Conservation (phyloP, 2,797 vertebrate genomes). For the Pipistrellus kuhlii region DNA sequence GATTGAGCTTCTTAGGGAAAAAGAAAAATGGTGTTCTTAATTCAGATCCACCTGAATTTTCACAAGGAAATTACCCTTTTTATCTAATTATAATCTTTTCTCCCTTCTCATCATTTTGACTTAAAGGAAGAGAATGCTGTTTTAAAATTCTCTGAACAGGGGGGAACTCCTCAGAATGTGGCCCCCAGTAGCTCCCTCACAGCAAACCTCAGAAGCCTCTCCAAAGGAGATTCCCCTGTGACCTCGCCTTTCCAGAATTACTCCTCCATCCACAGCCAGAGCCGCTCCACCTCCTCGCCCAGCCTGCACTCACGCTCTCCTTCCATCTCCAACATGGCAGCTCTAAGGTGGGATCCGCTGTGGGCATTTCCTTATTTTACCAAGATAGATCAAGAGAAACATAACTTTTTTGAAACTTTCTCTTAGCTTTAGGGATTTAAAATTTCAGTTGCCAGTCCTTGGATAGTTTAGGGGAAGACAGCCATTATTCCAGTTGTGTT, state of each 20-base stretch:
- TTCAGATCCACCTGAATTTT: background rate
- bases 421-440: slow-evolving; percentile 16
- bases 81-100: background rate
- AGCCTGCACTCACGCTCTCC: slow-evolving; percentile 93
- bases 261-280: slow-evolving; percentile 93
- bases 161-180: slow-evolving; percentile 88
- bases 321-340: slow-evolving; percentile 98
- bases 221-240: slow-evolving; percentile 93
- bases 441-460: background rate
- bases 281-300: slow-evolving; percentile 90
- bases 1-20: background rate
- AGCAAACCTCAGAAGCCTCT: slow-evolving; percentile 93
- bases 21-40: background rate
- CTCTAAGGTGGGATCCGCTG: slow-evolving; percentile 90
- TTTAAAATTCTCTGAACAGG: slow-evolving; percentile 92
- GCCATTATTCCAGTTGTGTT: background rate
- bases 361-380: background rate
- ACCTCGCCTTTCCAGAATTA: slow-evolving; percentile 95
- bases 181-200: slow-evolving; percentile 91
- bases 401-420: background rate
- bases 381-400: background rate
- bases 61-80: slow-evolving; percentile 5
- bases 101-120: slow-evolving; percentile 8
- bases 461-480: background rate
- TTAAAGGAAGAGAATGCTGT: slow-evolving; percentile 93